A percentile compares a stretch with the other conserved stretches of the same genome.
phyloP scores from a whole-genome alignment of 2,797 vertebrate species.

The Buceros bicornis region DNA sequence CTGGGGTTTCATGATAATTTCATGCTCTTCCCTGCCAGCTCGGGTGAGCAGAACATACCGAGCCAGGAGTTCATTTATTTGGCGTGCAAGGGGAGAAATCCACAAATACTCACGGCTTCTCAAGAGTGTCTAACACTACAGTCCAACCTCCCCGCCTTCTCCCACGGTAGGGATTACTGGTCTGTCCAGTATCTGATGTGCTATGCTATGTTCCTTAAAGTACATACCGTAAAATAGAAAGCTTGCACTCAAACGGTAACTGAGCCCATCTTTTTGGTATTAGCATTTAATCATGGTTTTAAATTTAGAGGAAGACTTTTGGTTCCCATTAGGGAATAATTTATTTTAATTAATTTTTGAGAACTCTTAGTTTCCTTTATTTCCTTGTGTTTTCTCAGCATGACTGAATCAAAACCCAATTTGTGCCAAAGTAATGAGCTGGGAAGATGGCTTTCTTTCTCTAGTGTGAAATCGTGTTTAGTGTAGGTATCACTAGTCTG shows the following conservation, averaged over 20 bases:
- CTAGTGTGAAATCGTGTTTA: background rate
- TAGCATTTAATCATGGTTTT: background rate
- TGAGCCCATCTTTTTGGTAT: background rate
- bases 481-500: background rate
- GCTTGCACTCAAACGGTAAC: background rate
- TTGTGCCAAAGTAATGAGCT: background rate
- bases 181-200: background rate
- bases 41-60: background rate
- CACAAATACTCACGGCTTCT: background rate
- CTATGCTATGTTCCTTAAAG: background rate
- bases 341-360: slow-evolving; percentile 11
- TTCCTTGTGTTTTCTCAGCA: slow-evolving; percentile 6
- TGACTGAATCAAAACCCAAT: background rate
- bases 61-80: slow-evolving; percentile 1
- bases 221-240: background rate
- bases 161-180: background rate
- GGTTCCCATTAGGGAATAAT: background rate
- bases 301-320: background rate
- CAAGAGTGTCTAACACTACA: background rate
- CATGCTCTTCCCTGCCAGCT: background rate
- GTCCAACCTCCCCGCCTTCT: background rate
- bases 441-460: background rate
- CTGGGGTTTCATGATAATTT: background rate
- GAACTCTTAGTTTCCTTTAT: background rate
- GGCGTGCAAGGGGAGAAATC: background rate